Evolutionary conservation across 2,888 invertebrate genomes (phyloP), one percentile per base, ranked within the genome.

Genomic region (Lycia hirtaria): DNA sequence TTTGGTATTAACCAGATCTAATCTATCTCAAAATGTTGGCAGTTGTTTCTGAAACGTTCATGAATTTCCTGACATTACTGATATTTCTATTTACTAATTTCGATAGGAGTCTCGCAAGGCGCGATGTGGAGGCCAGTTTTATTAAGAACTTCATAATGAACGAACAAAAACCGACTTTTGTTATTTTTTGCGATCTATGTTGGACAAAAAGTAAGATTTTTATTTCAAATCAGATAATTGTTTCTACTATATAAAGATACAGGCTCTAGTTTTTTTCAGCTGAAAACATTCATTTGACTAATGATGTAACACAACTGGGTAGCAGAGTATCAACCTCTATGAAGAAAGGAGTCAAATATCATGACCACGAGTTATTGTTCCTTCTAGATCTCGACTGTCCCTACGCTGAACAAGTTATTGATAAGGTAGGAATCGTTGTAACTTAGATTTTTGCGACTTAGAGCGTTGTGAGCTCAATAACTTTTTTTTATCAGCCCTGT

Each of bases 371-470:
- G 5, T 33, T 81, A 7, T 50, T 88, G 9, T 80, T 81, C 50
- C 60, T 88, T 7, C 24, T 76, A 12, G 87, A 88, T 61, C 67
- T 87, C n/a, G 73, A 80, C 9, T 88, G 88, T 56, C 59, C 72
- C 5, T 33, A 50, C 17, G 60, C 76, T 24, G 60, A 72, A 12
- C 65, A 76, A 15, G 28, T 71, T 6, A 56, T 88, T 14, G 19
- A 26, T 7, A 69, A 76, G 62, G 87, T 88, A 76, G 68, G 72
- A 12, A n/a, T n/a, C n/a, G n/a, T n/a, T n/a, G n/a, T n/a, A n/a
- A n/a, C n/a, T n/a, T n/a, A n/a, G n/a, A n/a, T n/a, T n/a, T n/a
- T n/a, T n/a, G n/a, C n/a, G n/a, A n/a, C n/a, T n/a, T n/a, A n/a
- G n/a, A n/a, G n/a, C n/a, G n/a, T n/a, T n/a, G n/a, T n/a, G n/a